These are phyloP conservation scores for Pseudomyrmex dendroicus DNA, from an alignment of 1,140 invertebrate species.

Conservation along the genomic window DNA sequence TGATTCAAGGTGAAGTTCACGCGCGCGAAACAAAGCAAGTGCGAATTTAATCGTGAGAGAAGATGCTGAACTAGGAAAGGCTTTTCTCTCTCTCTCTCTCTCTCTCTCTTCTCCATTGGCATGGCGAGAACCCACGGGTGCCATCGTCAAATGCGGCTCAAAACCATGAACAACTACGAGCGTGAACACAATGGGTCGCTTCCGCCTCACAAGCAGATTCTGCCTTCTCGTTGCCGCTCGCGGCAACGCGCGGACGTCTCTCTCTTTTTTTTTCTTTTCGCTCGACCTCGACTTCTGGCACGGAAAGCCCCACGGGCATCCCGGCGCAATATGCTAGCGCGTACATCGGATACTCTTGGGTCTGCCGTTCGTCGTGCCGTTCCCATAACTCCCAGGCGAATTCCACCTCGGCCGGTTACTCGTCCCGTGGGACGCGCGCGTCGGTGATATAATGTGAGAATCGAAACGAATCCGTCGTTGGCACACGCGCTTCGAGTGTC, in stretches of 20 bases:
- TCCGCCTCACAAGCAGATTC: slow-evolving; percentile 58
- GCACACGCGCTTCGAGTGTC: slow-evolving; percentile 39
- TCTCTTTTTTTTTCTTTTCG: slow-evolving; percentile 33
- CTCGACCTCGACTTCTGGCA: slow-evolving; percentile 76
- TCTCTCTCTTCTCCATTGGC: not conserved
- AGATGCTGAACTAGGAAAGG: not conserved
- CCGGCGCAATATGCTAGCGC: slow-evolving; percentile 81
- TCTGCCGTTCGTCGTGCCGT: slow-evolving; percentile 75
- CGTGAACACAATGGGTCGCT: slow-evolving; percentile 72
- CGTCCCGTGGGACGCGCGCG: slow-evolving; percentile 75
- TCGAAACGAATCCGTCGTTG: slow-evolving; percentile 63
- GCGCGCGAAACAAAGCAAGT: not conserved
- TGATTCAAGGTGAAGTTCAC: not conserved
- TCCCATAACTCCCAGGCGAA: slow-evolving; percentile 81
- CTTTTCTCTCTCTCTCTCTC: no score
- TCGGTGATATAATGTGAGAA: slow-evolving; percentile 83
- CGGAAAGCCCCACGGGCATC: slow-evolving; percentile 78
- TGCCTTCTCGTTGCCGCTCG: not conserved
- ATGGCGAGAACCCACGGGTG: slow-evolving; percentile 64
- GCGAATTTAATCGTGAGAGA: slow-evolving; percentile 54
- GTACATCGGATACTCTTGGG: slow-evolving; percentile 80
- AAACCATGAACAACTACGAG: slow-evolving; percentile 60
- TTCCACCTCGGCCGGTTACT: slow-evolving; percentile 67
- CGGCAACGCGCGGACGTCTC: not conserved
- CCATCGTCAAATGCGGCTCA: slow-evolving; percentile 69